phyloP scores from a whole-genome alignment of 1,140 invertebrate genomes.

The Octopus bimaculoides region DNA sequence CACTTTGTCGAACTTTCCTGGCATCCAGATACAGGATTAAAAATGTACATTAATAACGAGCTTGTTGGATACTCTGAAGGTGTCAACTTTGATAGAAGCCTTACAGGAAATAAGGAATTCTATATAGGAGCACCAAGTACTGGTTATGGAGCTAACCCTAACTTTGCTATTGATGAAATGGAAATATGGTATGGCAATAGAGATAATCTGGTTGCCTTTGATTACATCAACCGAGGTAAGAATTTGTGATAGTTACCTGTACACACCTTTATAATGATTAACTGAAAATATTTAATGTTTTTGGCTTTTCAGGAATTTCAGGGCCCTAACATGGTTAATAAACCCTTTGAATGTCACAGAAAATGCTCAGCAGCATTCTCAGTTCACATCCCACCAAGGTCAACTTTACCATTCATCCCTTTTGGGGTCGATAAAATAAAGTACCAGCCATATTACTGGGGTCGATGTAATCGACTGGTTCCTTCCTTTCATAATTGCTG shows the following conservation, averaged over 20 bases:
- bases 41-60: conserved; percentile 48
- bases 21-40: conserved; percentile 47
- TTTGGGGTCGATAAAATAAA: no score
- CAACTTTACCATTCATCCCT: no score
- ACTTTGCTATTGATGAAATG: conserved; percentile 49
- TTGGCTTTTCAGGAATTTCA: no score
- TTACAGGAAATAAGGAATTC: conserved; percentile 18
- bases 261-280: no score
- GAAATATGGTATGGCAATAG: conserved; percentile 50
- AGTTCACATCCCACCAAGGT: no score
- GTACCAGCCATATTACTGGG: no score
- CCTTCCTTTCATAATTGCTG: no score
- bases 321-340: no score
- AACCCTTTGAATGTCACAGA: no score
- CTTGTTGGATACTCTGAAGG: conserved; percentile 25
- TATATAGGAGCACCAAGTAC: conserved; percentile 38
- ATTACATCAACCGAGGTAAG: conserved; percentile 51
- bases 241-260: not conserved
- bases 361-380: no score
- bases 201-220: conserved; percentile 49
- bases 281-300: no score
- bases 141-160: conserved; percentile 26
- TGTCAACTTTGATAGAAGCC: not conserved
- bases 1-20: conserved; percentile 53
- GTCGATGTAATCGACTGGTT: no score